phyloP scores from a whole-genome alignment of 1,140 invertebrate species.

The Platyura marginata region DNA sequence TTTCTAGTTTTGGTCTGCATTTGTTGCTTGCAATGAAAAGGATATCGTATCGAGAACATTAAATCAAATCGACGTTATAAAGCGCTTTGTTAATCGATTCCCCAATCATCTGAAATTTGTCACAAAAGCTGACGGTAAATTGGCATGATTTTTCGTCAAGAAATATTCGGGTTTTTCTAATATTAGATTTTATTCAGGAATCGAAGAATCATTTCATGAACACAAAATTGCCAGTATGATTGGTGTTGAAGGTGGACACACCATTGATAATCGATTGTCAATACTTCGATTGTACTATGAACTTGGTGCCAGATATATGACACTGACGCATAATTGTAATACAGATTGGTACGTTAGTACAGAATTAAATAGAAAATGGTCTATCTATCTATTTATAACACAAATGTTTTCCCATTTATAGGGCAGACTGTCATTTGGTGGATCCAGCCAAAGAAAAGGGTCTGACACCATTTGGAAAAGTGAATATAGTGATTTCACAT shows the following conservation, averaged over 20 bases:
- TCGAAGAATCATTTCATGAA: slow-evolving; percentile 30
- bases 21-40: slow-evolving; percentile 57
- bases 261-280: slow-evolving; percentile 54
- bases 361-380: too few species aligned
- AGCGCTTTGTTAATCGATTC: slow-evolving; percentile 54
- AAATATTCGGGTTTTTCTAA: not conserved
- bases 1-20: slow-evolving; percentile 38
- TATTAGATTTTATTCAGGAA: slow-evolving; percentile 6
- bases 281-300: slow-evolving; percentile 56
- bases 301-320: slow-evolving; percentile 58
- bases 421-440: too few species aligned
- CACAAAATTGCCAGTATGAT: slow-evolving; percentile 49
- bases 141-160: too few species aligned
- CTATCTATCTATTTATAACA: too few species aligned
- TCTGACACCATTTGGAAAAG: too few species aligned
- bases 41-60: slow-evolving; percentile 62
- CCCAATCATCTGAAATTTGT: slow-evolving; percentile 43
- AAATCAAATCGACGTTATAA: slow-evolving; percentile 69
- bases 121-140: slow-evolving; percentile 35
- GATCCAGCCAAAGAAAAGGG: too few species aligned
- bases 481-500: too few species aligned
- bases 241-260: slow-evolving; percentile 61
- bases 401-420: too few species aligned
- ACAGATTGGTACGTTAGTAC: slow-evolving; percentile 50
- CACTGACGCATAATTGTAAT: slow-evolving; percentile 62